Evolutionary conservation across 2,888 invertebrate species (phyloP).

Genomic region (Sesia bembeciformis): DNA sequence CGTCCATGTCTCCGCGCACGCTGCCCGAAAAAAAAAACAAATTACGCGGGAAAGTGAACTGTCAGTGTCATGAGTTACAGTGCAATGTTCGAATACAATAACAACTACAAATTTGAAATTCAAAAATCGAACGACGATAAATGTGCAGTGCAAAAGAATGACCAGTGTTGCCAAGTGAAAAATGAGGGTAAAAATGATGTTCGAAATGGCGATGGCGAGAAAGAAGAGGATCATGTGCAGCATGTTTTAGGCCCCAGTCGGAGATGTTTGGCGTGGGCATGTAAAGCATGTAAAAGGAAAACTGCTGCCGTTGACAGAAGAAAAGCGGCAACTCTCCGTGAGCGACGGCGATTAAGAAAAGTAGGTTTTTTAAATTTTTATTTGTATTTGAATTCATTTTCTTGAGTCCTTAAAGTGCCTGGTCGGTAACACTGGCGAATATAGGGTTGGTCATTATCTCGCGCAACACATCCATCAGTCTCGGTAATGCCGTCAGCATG

Average conservation of each 20-base stretch:
- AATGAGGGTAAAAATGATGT: conserved; percentile 34
- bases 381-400: too few relatives aligned
- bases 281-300: conserved; percentile 97
- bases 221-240: conserved; percentile 54
- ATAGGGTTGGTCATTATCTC: too few relatives aligned
- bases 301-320: conserved; percentile 95
- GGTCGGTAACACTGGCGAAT: too few relatives aligned
- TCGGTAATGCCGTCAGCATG: too few relatives aligned
- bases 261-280: conserved; percentile 95
- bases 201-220: conserved; percentile 16
- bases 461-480: too few relatives aligned
- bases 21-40: conserved; percentile 50
- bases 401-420: too few relatives aligned
- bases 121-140: conserved; percentile 26
- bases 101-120: conserved; percentile 15
- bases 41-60: conserved; percentile 20
- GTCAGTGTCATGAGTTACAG: conserved; percentile 47
- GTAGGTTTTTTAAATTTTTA: conserved; percentile 60
- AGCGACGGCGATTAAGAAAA: conserved; percentile 93
- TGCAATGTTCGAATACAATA: conserved; percentile 27
- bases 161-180: conserved; percentile 44
- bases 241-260: conserved; percentile 75
- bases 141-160: conserved; percentile 12
- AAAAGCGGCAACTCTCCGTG: conserved; percentile 97
- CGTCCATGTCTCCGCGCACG: conserved; percentile 44